Base-by-base conservation (phyloP, 2,888 invertebrate genomes). In the Sinodicranocentrus sp. region DNA sequence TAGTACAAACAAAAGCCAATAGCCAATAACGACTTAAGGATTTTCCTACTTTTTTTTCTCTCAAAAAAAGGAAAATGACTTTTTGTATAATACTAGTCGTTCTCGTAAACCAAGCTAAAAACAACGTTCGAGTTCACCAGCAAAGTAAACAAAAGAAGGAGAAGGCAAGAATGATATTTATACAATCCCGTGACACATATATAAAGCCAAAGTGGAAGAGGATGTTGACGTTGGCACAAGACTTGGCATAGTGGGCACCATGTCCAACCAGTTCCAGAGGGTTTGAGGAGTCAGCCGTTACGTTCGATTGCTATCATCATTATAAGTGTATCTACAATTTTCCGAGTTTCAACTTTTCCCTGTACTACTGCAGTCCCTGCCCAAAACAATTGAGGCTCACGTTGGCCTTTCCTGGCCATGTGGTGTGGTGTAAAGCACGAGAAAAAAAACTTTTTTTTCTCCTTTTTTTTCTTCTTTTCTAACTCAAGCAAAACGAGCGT, bases 271-370 rank as follows among this genome's bases (percentile, higher is more conserved):
- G 43, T 61, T 61, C 13, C 75, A 75, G 75, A 65, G 48, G n/a
- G n/a, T n/a, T n/a, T n/a, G n/a, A n/a, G 76, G 65, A 76, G 39
- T 67, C 57, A 67, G 67, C 39, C 65, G 65, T 75, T 75, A 75
- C 65, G 61, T 75, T 65, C 65, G 65, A 75, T 75, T 63, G 75
- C 75, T 75, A 75, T 75, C 75, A 54, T 75, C 33, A 65, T 75
- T 75, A 65, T 65, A 52, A 71, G 33, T 25, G 59, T 63, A 23
- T 43, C 48, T 65, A 63, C 63, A 19, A 25, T 57, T 28, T 57
- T 57, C 57, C 57, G 19, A 3, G 19, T 57, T 57, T 57, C 57
- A 57, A 21, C 57, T 39, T 43, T 67, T 28, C 43, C 43, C 28
- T 44, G 0, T 6, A n/a, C 5, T 33, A 48, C 10, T n/a, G 15